Conservation (phyloP, 1,140 invertebrate species). For the Leptonema lineaticorne region DNA sequence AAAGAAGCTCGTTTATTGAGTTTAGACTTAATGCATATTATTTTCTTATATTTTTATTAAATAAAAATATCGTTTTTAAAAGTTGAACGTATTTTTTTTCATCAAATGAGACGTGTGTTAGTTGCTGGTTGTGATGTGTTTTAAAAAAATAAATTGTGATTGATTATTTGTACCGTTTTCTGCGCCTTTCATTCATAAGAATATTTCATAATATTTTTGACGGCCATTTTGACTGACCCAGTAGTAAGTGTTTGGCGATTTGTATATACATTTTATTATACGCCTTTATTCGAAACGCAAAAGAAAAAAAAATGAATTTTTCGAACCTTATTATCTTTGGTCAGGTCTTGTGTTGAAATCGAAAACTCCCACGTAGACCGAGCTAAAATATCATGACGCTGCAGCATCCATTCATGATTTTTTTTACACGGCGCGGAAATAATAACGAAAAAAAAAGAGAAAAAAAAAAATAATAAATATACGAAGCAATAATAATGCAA, state of each 20-base stretch:
- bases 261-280: neutral
- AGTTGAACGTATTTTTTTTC: no score
- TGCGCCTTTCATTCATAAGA: neutral
- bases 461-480: neutral
- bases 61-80: no score
- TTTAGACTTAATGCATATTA: no score
- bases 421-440: neutral
- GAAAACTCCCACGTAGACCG: neutral
- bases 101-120: no score
- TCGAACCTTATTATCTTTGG: slow-evolving; percentile 1
- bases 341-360: slow-evolving; percentile 11
- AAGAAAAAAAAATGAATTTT: no score
- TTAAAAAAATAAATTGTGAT: no score
- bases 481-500: neutral
- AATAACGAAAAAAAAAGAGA: neutral
- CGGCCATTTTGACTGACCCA: neutral
- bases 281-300: neutral
- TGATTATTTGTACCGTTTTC: no score
- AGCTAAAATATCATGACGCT: slow-evolving; percentile 1
- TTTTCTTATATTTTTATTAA: no score
- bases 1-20: no score
- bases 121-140: no score
- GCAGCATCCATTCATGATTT: slow-evolving; percentile 19
- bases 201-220: neutral
- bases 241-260: neutral